Evolutionary conservation across 64 coral and sea anemone genomes (phyloP).

Genomic region (Pocillopora verrucosa): DNA sequence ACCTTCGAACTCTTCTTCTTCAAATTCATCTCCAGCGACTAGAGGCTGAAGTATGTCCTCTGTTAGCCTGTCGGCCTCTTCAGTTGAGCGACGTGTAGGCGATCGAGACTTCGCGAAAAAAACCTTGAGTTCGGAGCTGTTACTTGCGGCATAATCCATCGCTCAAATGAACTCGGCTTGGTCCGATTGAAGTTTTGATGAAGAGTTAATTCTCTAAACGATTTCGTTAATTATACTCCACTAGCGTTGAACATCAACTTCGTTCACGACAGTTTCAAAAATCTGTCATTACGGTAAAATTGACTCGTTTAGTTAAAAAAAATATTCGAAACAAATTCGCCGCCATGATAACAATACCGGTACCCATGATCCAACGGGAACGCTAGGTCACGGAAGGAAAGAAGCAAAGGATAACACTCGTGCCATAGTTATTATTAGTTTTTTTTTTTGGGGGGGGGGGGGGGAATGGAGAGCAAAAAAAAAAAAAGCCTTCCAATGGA

Average conservation of each 20-base stretch:
- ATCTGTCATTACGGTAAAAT: neutral
- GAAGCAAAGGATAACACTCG: neutral
- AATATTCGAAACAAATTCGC: neutral
- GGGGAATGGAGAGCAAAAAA: too few relatives aligned
- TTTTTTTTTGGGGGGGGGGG: neutral
- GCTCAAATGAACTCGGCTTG: neutral
- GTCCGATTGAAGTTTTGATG: neutral
- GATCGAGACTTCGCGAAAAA: constrained; percentile 17
- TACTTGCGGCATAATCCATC: neutral
- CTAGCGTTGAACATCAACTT: neutral
- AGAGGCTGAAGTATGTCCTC: constrained; percentile 17
- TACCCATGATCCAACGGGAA: neutral
- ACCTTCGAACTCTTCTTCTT: constrained; percentile 23
- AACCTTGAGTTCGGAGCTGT: neutral
- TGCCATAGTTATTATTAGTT: neutral
- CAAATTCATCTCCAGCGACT: constrained; percentile 22
- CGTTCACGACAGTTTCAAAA: neutral
- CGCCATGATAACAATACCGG: neutral
- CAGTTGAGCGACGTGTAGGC: neutral
- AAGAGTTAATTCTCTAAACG: neutral
- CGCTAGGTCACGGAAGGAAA: neutral
- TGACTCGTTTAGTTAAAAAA: neutral
- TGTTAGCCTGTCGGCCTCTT: neutral
- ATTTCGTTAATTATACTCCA: neutral
- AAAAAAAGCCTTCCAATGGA: too few relatives aligned